Evolutionary conservation across 2,113 vertebrate genomes (phyloP).

Genomic region (Prionailurus viverrinus): DNA sequence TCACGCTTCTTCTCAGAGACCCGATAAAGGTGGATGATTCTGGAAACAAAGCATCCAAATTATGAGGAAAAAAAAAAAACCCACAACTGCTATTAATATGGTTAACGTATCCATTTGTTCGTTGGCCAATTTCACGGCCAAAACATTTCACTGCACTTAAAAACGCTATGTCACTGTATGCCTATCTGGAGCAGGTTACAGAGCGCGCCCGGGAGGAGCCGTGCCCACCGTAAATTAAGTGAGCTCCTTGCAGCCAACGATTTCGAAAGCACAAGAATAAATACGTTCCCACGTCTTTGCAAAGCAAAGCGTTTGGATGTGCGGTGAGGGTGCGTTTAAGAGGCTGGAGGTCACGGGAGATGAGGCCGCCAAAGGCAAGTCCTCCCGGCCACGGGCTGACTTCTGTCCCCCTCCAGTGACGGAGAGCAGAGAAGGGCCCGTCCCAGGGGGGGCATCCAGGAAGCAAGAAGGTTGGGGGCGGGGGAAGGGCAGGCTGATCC

Average conservation of each 20-base stretch:
- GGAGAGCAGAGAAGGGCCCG: too few relatives aligned
- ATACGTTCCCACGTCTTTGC: not conserved
- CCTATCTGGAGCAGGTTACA: not conserved
- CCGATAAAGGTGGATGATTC: not conserved
- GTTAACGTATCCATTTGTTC: not conserved
- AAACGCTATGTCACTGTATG: not conserved
- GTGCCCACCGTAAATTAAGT: not conserved
- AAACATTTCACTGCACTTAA: not conserved
- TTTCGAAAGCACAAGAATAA: not conserved
- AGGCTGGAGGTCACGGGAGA: not conserved
- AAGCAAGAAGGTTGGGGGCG: not conserved
- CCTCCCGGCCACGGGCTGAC: not conserved
- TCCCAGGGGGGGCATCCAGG: too few relatives aligned
- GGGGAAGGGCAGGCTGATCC: not conserved
- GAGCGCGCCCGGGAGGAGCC: accelerated
- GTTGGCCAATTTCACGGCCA: not conserved
- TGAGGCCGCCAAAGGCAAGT: not conserved
- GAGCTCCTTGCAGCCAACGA: not conserved
- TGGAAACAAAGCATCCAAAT: not conserved
- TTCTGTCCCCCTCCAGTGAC: not conserved
- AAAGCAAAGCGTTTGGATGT: not conserved
- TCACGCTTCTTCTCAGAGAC: not conserved
- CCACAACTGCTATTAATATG: not conserved
- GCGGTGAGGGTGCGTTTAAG: not conserved
- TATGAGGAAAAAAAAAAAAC: too few relatives aligned